Base-by-base conservation (phyloP, 2,113 vertebrate genomes). In the Tricholaema leucomelas region DNA sequence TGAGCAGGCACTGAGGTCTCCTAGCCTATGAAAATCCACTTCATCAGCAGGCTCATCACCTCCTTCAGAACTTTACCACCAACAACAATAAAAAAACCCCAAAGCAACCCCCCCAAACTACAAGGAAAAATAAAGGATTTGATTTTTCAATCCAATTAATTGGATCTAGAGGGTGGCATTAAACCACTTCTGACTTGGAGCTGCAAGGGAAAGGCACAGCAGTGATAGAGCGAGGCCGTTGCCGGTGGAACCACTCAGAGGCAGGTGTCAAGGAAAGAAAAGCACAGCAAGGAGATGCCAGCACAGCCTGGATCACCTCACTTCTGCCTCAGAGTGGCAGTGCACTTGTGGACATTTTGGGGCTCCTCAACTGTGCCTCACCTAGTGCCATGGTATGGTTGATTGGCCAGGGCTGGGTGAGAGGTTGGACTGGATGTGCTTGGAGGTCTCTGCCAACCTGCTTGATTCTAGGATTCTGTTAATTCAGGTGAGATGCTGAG, bases 221-320 rank as follows among this genome's bases (percentile, higher is more conserved):
- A 7, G 33, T 40, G 70, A 81, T 67, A 87, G 46, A 85, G 55
- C 25, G 35, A 76, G 73, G 67, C 80, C 50, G 19, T 4, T 73
- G 64, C 60, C 67, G 74, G 46, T 76, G 46, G 60, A 89, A 77
- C 31, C 64, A 89, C 72, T 64, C 60, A 64, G 79, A 92, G 31
- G 87, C 52, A 89, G 85, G 87, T 83, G 69, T 60, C 91, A 70
- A 60, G 81, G 33, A 27, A 93, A 89, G 40, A 73, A 85, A 85
- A 91, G 87, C 24, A 63, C 21, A 76, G 44, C 19, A 59, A 70
- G 46, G 31, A 73, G 79, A 74, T 64, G 17, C 89, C 1, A 66
- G 64, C 46, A 76, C n/a, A 90, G 87, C 46, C 50, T 77, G 81
- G 80, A 74, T 66, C 52, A 63, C 67, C 67, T 85, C 46, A 73